phyloP scores from a whole-genome alignment of 2,888 invertebrate genomes.

The Xestia xanthographa region DNA sequence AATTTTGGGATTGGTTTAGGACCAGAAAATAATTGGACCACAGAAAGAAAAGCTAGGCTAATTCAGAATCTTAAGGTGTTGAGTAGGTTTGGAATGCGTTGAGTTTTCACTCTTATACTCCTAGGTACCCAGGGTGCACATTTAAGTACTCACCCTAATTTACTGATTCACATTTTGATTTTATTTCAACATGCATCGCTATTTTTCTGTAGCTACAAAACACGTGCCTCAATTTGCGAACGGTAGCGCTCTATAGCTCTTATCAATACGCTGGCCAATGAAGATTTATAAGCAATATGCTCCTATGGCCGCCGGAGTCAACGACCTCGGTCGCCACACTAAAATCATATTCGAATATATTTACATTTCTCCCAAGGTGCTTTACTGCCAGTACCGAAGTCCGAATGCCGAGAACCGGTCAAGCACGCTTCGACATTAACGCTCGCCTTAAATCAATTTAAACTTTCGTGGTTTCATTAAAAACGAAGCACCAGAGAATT shows the following conservation, averaged over 20 bases:
- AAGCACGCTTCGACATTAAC: constrained; percentile 62
- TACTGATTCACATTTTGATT: neutral
- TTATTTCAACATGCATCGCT: neutral
- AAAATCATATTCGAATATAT: constrained; percentile 83
- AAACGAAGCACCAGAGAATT: neutral
- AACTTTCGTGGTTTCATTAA: constrained; percentile 54
- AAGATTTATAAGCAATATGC: constrained; percentile 67
- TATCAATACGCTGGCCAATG: constrained; percentile 58
- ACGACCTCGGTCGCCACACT: constrained; percentile 78
- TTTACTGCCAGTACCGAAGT: constrained; percentile 71
- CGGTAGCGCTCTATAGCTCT: constrained; percentile 43
- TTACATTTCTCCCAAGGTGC: constrained; percentile 80
- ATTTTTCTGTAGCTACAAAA: neutral
- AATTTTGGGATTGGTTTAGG: neutral
- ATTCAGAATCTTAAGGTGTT: neutral
- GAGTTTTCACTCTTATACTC: neutral
- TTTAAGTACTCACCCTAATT: neutral
- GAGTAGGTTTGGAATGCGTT: neutral
- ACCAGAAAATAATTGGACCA: neutral
- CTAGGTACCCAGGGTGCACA: neutral
- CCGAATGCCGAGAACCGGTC: constrained; percentile 68
- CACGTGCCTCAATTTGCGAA: neutral
- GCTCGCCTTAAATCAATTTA: constrained; percentile 50
- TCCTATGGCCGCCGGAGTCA: constrained; percentile 73
- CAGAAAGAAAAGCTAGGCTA: neutral